phyloP scores from a whole-genome alignment of 1,140 invertebrate species.

The Drosophila santomea region DNA sequence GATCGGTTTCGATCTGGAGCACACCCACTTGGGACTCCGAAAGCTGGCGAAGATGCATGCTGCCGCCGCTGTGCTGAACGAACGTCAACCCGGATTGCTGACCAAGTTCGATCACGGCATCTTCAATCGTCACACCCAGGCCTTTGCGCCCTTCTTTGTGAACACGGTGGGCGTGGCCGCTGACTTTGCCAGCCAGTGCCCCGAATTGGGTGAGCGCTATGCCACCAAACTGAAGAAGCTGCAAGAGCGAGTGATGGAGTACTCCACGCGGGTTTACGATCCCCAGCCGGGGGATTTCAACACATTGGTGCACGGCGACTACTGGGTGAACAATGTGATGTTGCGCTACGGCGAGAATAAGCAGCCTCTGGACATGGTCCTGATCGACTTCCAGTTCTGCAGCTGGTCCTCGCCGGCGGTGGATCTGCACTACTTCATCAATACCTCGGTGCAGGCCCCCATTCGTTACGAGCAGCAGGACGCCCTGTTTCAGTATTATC shows the following conservation, averaged over 20 bases:
- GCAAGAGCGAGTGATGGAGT: slow-evolving; percentile 62
- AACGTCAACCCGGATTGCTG: slow-evolving; percentile 53
- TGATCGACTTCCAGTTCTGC: slow-evolving; percentile 81
- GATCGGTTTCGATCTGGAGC: slow-evolving; percentile 85
- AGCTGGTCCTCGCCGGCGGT: slow-evolving; percentile 74
- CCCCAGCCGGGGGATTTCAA: slow-evolving; percentile 85
- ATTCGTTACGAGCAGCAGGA: slow-evolving; percentile 53
- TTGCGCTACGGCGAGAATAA: slow-evolving; percentile 85
- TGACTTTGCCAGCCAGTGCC: slow-evolving; percentile 37
- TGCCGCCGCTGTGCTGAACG: slow-evolving; percentile 73
- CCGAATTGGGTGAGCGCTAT: slow-evolving; percentile 52
- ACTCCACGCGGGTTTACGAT: slow-evolving; percentile 58
- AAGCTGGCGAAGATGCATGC: slow-evolving; percentile 87
- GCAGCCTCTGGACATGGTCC: slow-evolving; percentile 85
- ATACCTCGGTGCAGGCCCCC: slow-evolving; percentile 50
- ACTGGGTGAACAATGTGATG: slow-evolving; percentile 89
- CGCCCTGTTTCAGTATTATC: slow-evolving; percentile 72
- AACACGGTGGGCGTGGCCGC: slow-evolving; percentile 43
- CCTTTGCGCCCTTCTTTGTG: slow-evolving; percentile 61
- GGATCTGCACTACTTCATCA: slow-evolving; percentile 78
- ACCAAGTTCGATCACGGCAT: slow-evolving; percentile 70
- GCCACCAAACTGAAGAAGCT: slow-evolving; percentile 52
- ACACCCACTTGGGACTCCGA: slow-evolving; percentile 85
- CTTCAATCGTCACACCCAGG: slow-evolving; percentile 65
- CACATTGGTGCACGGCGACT: slow-evolving; percentile 88